Percentiles rank a stretch among this genome's conserved stretches.
Conservation (phyloP, 2,113 vertebrate genomes). For the Cavia aperea region DNA sequence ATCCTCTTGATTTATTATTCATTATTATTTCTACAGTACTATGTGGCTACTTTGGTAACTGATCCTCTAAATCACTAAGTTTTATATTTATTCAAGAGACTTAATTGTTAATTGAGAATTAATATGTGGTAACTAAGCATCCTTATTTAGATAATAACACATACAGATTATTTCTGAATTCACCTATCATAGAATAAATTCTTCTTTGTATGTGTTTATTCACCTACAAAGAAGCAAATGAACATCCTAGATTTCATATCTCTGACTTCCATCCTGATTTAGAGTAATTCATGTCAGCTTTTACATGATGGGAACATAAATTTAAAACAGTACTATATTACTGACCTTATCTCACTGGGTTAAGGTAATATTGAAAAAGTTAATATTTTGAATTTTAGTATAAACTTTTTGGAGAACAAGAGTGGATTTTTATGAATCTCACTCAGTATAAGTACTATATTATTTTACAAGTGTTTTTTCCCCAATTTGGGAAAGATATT, state of each 20-base stretch:
- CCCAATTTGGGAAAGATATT: background rate
- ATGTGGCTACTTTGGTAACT: background rate
- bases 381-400: background rate
- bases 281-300: background rate
- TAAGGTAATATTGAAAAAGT: background rate
- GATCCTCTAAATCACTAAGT: background rate
- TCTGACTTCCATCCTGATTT: background rate
- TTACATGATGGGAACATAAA: background rate
- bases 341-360: background rate
- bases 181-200: background rate
- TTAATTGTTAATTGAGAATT: background rate
- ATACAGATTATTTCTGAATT: conserved; percentile 4
- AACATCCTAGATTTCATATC: background rate
- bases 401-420: background rate
- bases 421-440: background rate
- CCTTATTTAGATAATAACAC: background rate
- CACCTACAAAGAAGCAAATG: background rate
- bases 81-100: background rate
- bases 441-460: background rate
- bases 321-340: background rate
- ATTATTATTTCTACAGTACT: background rate
- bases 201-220: background rate
- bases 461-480: background rate
- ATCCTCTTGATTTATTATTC: background rate
- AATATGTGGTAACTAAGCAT: background rate